These are phyloP conservation scores for Echinarachnius parma DNA, from an alignment of 53 echinoderm and acorn worm species.

Conservation along the genomic window DNA sequence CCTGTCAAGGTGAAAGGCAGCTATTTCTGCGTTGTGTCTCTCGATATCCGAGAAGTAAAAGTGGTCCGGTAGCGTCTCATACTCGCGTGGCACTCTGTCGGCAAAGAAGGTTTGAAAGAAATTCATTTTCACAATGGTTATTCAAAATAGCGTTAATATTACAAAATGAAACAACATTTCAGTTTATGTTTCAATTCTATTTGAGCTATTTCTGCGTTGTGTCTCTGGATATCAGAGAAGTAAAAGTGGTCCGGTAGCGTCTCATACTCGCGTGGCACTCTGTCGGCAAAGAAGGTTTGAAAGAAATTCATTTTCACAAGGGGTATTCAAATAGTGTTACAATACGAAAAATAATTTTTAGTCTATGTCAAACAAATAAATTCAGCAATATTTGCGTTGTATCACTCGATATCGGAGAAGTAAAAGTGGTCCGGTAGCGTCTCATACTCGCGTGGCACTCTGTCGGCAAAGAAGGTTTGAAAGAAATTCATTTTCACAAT, in stretches of 20 bases:
- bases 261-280: slow-evolving; percentile 80
- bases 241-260: slow-evolving; percentile 91
- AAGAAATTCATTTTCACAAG: too few species aligned
- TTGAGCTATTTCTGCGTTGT: slow-evolving; percentile 67
- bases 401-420: slow-evolving; percentile 72
- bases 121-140: too few species aligned
- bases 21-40: slow-evolving; percentile 66
- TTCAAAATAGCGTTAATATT: too few species aligned
- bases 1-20: slow-evolving; percentile 75
- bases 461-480: slow-evolving; percentile 37
- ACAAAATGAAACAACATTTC: too few species aligned
- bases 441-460: slow-evolving; percentile 80
- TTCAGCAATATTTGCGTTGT: slow-evolving; percentile 66
- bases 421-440: slow-evolving; percentile 91
- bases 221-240: slow-evolving; percentile 72
- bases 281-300: slow-evolving; percentile 37
- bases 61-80: slow-evolving; percentile 86
- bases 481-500: too few species aligned
- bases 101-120: slow-evolving; percentile 18
- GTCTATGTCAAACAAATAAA: too few species aligned
- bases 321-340: too few species aligned
- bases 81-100: slow-evolving; percentile 73
- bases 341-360: too few species aligned
- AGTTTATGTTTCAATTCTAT: too few species aligned
- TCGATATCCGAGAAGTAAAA: slow-evolving; percentile 86